phyloP scores from a whole-genome alignment of 2,113 vertebrate genomes.

The Taxidea taxus region DNA sequence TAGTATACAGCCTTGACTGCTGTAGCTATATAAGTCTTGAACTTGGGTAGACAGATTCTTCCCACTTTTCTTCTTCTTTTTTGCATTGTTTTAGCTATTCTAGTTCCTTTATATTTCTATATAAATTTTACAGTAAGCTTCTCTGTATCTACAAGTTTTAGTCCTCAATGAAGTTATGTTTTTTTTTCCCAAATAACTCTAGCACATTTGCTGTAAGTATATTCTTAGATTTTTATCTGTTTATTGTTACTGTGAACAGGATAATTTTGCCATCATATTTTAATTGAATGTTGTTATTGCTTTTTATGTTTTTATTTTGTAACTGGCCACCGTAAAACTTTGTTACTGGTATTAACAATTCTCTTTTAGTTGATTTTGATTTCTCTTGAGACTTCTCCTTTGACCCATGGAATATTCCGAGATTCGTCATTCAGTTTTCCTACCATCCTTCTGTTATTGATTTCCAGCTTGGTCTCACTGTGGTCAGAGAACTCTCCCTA shows the following conservation, averaged over 20 bases:
- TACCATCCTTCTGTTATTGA: not conserved
- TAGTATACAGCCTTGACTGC: not conserved
- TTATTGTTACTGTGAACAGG: not conserved
- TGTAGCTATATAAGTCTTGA: not conserved
- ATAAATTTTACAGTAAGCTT: not conserved
- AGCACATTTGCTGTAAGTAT: not conserved
- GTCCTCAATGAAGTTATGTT: not conserved
- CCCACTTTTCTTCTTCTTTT: not conserved
- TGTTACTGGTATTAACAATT: not conserved
- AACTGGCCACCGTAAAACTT: not conserved
- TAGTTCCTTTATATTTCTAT: not conserved
- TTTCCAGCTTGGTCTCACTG: not conserved
- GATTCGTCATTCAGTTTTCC: not conserved
- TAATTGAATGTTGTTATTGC: not conserved
- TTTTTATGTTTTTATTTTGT: not conserved
- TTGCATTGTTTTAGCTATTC: not conserved
- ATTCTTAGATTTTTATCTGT: not conserved
- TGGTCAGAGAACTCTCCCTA: not conserved
- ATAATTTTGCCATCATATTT: not conserved
- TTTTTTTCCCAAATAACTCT: not conserved
- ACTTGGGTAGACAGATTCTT: not conserved
- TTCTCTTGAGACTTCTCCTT: not conserved
- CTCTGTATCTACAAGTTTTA: not conserved
- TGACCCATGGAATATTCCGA: not conserved
- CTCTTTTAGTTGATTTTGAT: not conserved